phyloP scores from a whole-genome alignment of 2,888 invertebrate species.

The Nyleta sp. region DNA sequence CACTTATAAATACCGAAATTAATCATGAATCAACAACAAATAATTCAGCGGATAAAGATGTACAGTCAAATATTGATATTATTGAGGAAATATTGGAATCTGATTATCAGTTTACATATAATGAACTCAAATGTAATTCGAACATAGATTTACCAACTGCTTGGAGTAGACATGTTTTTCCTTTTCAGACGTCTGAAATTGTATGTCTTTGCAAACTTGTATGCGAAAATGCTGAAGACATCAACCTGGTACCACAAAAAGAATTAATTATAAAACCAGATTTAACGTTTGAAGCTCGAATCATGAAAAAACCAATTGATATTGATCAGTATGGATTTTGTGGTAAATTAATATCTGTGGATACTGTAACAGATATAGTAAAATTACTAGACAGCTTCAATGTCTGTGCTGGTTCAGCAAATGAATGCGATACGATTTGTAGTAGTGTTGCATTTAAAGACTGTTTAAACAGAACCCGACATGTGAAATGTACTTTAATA shows the following conservation, averaged over 20 bases:
- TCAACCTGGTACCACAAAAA: conserved; percentile 11
- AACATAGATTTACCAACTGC: conserved; percentile 20
- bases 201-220: conserved; percentile 25
- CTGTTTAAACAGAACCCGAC: conserved; percentile 27
- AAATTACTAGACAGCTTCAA: conserved; percentile 26
- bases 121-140: conserved; percentile 22
- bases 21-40: neutral
- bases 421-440: conserved; percentile 6
- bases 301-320: conserved; percentile 9
- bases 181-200: conserved; percentile 1
- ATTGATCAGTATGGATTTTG: conserved; percentile 13
- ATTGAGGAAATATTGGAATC: neutral
- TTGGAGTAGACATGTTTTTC: conserved; percentile 20
- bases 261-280: conserved; percentile 14
- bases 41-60: neutral
- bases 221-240: conserved; percentile 9
- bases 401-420: conserved; percentile 16
- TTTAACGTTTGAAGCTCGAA: conserved; percentile 19
- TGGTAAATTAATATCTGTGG: conserved; percentile 13
- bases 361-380: conserved; percentile 13
- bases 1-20: conserved; percentile 1
- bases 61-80: conserved; percentile 16
- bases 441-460: conserved; percentile 10
- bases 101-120: conserved; percentile 10
- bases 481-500: conserved; percentile 21